These are phyloP conservation scores for Cherax quadricarinatus DNA, from an alignment of 1,140 invertebrate species.

Conservation along the genomic window DNA sequence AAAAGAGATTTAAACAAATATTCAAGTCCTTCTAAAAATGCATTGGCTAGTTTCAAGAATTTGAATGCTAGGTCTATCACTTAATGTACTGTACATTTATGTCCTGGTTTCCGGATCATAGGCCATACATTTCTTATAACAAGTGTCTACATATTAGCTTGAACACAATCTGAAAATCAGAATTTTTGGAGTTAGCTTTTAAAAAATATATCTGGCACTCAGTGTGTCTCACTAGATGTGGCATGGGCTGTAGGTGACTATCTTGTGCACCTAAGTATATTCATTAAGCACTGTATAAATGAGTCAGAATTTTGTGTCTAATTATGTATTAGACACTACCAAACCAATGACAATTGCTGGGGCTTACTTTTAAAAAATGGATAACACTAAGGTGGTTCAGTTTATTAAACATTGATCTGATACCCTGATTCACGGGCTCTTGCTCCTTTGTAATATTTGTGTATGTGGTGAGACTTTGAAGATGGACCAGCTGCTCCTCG, in stretches of 20 bases:
- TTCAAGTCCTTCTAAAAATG: not conserved
- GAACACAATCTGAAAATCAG: not conserved
- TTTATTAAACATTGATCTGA: conserved; percentile 32
- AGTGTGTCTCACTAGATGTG: not conserved
- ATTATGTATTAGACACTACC: not conserved
- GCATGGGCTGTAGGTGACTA: not conserved
- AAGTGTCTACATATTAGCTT: not conserved
- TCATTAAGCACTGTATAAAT: not conserved
- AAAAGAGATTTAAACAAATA: not conserved
- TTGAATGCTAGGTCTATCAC: not conserved
- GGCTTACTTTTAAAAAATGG: not conserved
- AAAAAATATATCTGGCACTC: not conserved
- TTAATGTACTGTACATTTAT: not conserved
- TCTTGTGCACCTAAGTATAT: not conserved
- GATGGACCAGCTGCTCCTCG: conserved; percentile 5
- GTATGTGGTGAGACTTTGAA: conserved; percentile 52
- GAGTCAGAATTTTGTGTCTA: not conserved
- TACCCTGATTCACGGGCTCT: conserved; percentile 29
- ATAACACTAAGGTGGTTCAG: not conserved
- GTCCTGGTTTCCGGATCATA: not conserved
- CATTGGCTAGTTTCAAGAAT: not conserved
- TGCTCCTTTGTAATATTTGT: conserved; percentile 51
- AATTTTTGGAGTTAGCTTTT: not conserved
- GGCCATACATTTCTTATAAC: not conserved
- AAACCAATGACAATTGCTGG: not conserved